Percentiles rank a stretch among this genome's conserved stretches.
Conservation (phyloP, 2,888 invertebrate species). For the Ischnus inquisitorius region DNA sequence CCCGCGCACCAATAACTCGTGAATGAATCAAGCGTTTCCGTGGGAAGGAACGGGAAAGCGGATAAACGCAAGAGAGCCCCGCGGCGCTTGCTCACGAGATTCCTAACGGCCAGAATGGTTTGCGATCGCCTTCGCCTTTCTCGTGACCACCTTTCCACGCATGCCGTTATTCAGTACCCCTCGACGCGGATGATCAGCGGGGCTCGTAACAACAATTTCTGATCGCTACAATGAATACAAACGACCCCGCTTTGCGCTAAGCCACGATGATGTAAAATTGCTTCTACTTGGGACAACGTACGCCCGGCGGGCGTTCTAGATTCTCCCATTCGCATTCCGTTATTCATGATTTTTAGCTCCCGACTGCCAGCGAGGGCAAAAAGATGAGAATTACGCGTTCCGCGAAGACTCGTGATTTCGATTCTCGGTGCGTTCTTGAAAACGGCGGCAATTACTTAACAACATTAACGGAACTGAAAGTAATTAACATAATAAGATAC, state of each 20-base stretch:
- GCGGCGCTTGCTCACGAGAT: conserved; percentile 12
- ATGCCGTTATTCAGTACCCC: background rate
- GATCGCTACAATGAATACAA: conserved; percentile 1
- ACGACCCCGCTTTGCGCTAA: background rate
- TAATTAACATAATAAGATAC: too few relatives aligned
- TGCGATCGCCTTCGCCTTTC: conserved; percentile 25
- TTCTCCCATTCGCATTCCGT: too few relatives aligned
- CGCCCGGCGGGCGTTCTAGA: too few relatives aligned
- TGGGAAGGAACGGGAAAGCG: conserved; percentile 26
- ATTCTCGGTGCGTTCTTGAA: too few relatives aligned
- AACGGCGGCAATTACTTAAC: too few relatives aligned
- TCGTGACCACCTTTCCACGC: conserved; percentile 23
- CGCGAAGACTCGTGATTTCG: too few relatives aligned
- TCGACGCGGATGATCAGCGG: background rate
- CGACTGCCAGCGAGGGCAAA: too few relatives aligned
- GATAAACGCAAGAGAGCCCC: conserved; percentile 11
- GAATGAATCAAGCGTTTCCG: conserved; percentile 59
- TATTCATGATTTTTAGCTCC: too few relatives aligned
- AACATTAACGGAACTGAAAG: too few relatives aligned
- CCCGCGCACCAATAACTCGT: conserved; percentile 55
- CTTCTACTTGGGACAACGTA: too few relatives aligned
- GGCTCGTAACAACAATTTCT: background rate
- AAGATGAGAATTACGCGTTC: too few relatives aligned
- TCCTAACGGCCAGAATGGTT: conserved; percentile 16
- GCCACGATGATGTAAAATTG: too few relatives aligned